Conservation (phyloP, 2,113 vertebrate species). For the Zosterops hypoxanthus region DNA sequence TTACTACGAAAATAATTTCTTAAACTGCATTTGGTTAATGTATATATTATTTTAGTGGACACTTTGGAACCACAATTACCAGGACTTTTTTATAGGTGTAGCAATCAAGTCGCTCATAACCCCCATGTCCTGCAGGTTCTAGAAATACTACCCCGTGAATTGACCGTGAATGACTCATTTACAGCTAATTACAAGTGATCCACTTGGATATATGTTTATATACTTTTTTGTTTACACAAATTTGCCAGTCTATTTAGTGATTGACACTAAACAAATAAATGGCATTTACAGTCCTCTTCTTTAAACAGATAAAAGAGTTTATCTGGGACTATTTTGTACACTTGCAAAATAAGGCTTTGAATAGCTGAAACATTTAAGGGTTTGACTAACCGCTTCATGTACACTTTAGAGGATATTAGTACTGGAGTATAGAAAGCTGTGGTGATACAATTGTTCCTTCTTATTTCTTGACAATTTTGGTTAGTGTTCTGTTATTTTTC, state of each 20-base stretch:
- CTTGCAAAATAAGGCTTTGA: conserved; percentile 13
- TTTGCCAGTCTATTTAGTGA: neutral
- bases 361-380: conserved; percentile 3
- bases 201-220: neutral
- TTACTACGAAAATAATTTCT: neutral
- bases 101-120: neutral
- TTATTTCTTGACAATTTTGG: neutral
- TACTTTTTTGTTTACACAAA: neutral
- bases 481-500: conserved; percentile 60
- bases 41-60: neutral
- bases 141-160: neutral
- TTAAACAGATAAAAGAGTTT: conserved; percentile 14
- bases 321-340: neutral
- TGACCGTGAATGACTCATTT: neutral
- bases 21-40: neutral
- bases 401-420: conserved; percentile 41
- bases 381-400: conserved; percentile 56
- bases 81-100: neutral
- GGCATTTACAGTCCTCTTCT: neutral
- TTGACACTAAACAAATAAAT: neutral
- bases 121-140: neutral
- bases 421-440: neutral
- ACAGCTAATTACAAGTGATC: neutral
- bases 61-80: neutral
- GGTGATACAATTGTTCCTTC: neutral